Evolutionary conservation across 2,888 invertebrate genomes (phyloP).

Genomic region (Sarcophaga caerulescens): DNA sequence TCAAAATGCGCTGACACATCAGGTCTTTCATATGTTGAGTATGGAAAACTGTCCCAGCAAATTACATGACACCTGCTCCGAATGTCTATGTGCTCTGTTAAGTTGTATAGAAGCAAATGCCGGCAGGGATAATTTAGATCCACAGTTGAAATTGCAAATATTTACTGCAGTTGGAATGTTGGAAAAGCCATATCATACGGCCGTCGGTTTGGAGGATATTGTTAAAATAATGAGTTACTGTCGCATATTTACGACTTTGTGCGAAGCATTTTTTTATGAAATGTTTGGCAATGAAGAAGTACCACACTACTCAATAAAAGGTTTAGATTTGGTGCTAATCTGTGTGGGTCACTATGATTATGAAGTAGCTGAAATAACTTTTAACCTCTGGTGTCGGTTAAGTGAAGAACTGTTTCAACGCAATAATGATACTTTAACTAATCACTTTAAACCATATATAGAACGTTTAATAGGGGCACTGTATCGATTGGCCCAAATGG

Average conservation of each 20-base stretch:
- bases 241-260: slow-evolving; percentile 93
- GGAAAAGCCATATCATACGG: slow-evolving; percentile 93
- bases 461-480: slow-evolving; percentile 94
- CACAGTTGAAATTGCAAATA: slow-evolving; percentile 88
- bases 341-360: slow-evolving; percentile 99
- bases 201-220: slow-evolving; percentile 95
- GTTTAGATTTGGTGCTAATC: slow-evolving; percentile 92
- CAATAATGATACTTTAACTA: slow-evolving; percentile 90
- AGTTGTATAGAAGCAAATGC: slow-evolving; percentile 91
- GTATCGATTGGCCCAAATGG: slow-evolving; percentile 97
- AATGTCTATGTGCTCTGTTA: slow-evolving; percentile 93
- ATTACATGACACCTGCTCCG: slow-evolving; percentile 94
- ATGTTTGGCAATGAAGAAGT: slow-evolving; percentile 86
- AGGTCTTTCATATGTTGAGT: slow-evolving; percentile 87
- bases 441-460: slow-evolving; percentile 93
- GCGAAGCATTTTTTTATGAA: slow-evolving; percentile 93
- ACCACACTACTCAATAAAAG: slow-evolving; percentile 89
- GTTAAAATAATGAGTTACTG: slow-evolving; percentile 97
- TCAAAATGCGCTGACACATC: slow-evolving; percentile 87
- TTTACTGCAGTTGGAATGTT: slow-evolving; percentile 91
- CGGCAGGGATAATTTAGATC: slow-evolving; percentile 82
- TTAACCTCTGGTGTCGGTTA: slow-evolving; percentile 97
- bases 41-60: slow-evolving; percentile 84
- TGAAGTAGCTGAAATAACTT: slow-evolving; percentile 96
- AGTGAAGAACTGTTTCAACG: slow-evolving; percentile 96